Conservation (phyloP, 2,797 vertebrate genomes). For the Buceros bicornis region DNA sequence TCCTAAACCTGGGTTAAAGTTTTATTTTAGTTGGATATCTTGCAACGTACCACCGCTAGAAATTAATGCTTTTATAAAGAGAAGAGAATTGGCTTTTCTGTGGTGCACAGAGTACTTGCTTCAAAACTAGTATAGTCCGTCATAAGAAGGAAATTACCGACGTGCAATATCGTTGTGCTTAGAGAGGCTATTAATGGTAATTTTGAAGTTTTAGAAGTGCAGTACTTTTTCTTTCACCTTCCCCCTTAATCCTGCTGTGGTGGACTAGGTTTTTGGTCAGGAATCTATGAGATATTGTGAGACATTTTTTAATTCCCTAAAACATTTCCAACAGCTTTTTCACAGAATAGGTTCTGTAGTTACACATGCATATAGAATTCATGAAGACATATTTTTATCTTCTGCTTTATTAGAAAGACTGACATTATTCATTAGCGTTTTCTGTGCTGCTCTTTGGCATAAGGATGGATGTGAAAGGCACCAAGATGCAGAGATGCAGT, state of each 20-base stretch:
- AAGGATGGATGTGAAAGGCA: not conserved
- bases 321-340: not conserved
- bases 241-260: not conserved
- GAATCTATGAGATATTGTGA: not conserved
- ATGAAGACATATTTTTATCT: not conserved
- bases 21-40: not conserved
- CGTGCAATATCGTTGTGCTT: not conserved
- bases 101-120: not conserved
- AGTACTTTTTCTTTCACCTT: not conserved
- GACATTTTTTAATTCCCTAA: not conserved
- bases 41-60: accelerated
- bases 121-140: not conserved
- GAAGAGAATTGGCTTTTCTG: not conserved
- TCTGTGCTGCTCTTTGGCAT: not conserved
- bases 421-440: not conserved
- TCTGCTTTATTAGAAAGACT: not conserved
- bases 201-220: not conserved
- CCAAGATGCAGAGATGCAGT: not conserved
- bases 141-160: not conserved
- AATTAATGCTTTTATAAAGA: not conserved
- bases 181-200: not conserved
- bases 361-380: not conserved
- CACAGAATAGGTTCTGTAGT: not conserved
- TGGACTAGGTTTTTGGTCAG: not conserved
- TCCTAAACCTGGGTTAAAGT: not conserved